Conservation (phyloP, 1,140 invertebrate species). For the Cataglyphis hispanica region DNA sequence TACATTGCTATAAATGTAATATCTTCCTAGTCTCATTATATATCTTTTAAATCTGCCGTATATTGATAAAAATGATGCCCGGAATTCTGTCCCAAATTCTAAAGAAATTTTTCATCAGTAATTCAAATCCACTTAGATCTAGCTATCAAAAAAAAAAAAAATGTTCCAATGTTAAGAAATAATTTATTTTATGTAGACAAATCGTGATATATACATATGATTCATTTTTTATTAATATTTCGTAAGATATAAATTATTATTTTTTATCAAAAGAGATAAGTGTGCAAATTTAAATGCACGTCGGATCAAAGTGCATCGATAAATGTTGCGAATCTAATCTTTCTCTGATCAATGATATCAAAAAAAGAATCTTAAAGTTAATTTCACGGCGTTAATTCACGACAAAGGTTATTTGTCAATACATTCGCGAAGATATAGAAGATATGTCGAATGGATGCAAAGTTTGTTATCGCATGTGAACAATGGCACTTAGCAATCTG, state of each 20-base stretch:
- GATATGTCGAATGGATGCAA: not conserved
- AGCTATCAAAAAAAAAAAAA: too few species aligned
- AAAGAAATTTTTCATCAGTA: too few species aligned
- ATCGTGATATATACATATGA: not conserved
- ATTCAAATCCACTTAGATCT: too few species aligned
- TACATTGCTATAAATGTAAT: not conserved
- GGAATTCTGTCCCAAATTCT: not conserved
- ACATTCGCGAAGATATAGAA: conserved; percentile 3
- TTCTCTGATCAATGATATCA: not conserved
- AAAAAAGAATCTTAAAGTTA: not conserved
- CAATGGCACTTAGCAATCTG: not conserved
- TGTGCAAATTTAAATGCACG: not conserved
- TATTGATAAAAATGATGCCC: not conserved
- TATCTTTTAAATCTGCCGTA: not conserved
- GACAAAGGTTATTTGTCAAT: not conserved
- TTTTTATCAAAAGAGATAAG: not conserved
- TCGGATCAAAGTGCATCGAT: not conserved
- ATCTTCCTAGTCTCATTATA: not conserved
- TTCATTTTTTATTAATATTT: not conserved
- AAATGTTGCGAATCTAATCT: conserved; percentile 4
- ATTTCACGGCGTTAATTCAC: not conserved
- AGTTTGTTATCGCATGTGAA: conserved; percentile 20
- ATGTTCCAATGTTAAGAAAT: too few species aligned
- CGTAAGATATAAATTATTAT: not conserved
- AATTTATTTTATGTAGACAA: too few species aligned